A percentile compares a stretch with the other conserved stretches of the same genome.
phyloP scores from a whole-genome alignment of 2,797 vertebrate genomes.

The Gobio occitaniae region DNA sequence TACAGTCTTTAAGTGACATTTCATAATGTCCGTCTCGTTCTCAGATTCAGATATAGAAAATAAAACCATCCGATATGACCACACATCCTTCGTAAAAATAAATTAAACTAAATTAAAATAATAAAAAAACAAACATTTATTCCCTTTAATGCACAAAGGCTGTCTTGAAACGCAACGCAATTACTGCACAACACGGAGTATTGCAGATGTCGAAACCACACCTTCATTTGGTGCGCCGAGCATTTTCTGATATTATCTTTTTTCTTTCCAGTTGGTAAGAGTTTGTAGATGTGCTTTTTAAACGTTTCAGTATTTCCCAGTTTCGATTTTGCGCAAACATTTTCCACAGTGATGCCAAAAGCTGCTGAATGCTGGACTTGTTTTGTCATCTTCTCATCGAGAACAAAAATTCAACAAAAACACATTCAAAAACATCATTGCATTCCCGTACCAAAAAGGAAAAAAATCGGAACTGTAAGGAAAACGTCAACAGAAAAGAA shows the following conservation, averaged over 20 bases:
- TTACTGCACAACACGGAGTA: conserved; percentile 69
- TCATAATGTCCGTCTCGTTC: conserved; percentile 76
- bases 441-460: conserved; percentile 71
- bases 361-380: conserved; percentile 74
- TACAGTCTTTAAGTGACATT: conserved; percentile 83
- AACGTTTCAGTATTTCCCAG: conserved; percentile 51
- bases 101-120: conserved; percentile 75
- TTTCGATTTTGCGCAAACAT: conserved; percentile 54
- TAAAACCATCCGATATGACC: conserved; percentile 72
- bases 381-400: conserved; percentile 68
- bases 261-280: conserved; percentile 31
- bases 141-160: conserved; percentile 84
- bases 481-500: conserved; percentile 58
- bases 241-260: conserved; percentile 60
- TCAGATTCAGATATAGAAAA: conserved; percentile 80
- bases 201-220: conserved; percentile 69
- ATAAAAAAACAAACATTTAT: conserved; percentile 66
- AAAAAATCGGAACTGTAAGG: conserved; percentile 48
- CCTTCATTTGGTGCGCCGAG: conserved; percentile 40
- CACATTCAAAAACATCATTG: conserved; percentile 62
- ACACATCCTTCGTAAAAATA: conserved; percentile 61
- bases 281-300: conserved; percentile 51
- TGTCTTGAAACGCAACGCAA: conserved; percentile 73
- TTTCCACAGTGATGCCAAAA: conserved; percentile 84
- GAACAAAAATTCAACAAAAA: conserved; percentile 45